phyloP scores from a whole-genome alignment of 2,888 invertebrate genomes.

The Drosophila mercatorum region DNA sequence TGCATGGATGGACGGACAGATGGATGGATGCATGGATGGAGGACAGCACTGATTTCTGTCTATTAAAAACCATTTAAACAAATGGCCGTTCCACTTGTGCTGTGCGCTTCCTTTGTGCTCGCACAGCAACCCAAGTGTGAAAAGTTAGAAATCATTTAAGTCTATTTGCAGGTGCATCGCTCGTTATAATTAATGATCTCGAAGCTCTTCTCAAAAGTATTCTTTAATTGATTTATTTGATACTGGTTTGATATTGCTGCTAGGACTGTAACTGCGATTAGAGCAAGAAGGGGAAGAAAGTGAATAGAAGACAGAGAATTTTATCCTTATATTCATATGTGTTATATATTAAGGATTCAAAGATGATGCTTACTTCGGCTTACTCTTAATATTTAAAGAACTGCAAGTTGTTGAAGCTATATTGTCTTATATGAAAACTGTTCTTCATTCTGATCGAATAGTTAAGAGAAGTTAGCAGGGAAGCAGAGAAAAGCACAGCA shows the following conservation, averaged over 20 bases:
- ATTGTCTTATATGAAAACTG: too few relatives aligned
- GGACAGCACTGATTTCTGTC: constrained; percentile 69
- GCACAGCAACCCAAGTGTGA: constrained; percentile 23
- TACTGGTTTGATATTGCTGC: too few relatives aligned
- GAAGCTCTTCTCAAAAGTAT: background rate
- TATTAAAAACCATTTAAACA: constrained; percentile 79
- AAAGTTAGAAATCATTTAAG: constrained; percentile 13
- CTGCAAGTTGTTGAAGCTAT: too few relatives aligned
- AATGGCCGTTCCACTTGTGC: constrained; percentile 52
- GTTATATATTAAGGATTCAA: too few relatives aligned
- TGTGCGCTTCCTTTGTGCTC: constrained; percentile 6
- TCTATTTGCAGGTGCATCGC: background rate
- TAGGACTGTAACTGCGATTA: background rate
- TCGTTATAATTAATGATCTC: background rate
- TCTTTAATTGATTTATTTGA: background rate
- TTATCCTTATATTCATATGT: too few relatives aligned
- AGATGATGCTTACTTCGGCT: too few relatives aligned
- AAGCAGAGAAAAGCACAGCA: too few relatives aligned
- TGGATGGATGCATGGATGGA: constrained; percentile 32
- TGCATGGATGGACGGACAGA: constrained; percentile 22
- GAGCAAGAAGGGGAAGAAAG: background rate
- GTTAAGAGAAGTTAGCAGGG: too few relatives aligned
- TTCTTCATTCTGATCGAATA: too few relatives aligned
- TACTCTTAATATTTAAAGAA: too few relatives aligned
- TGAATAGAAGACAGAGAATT: background rate